phyloP scores from a whole-genome alignment of 2,113 vertebrate genomes.

The Saccopteryx leptura region DNA sequence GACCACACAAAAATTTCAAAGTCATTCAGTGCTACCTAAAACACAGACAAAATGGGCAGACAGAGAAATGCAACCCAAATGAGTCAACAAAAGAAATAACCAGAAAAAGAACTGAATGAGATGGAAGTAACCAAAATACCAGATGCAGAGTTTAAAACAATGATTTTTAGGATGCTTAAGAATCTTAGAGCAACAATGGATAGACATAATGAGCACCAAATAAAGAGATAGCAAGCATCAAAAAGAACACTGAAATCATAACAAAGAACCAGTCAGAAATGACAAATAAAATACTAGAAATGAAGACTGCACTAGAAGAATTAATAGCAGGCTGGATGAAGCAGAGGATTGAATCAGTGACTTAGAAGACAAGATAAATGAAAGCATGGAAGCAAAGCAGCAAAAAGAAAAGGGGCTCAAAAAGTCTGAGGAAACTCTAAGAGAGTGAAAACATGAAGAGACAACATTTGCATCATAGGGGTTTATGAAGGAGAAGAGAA shows the following conservation, averaged over 20 bases:
- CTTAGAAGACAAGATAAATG: neutral
- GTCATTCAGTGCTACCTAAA: no score
- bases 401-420: neutral
- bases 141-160: no score
- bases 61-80: no score
- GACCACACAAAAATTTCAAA: no score
- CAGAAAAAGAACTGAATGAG: no score
- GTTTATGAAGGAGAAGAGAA: neutral
- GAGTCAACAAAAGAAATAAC: no score
- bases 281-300: neutral
- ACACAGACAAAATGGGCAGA: no score
- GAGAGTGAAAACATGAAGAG: neutral
- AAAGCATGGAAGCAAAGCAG: neutral
- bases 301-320: neutral
- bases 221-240: no score
- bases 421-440: neutral
- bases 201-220: no score
- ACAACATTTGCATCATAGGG: neutral
- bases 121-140: no score
- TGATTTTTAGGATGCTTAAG: no score
- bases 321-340: neutral
- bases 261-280: neutral
- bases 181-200: no score
- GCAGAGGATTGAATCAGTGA: neutral
- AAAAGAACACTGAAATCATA: neutral